A percentile compares a stretch with the other conserved stretches of the same genome.
Conservation (phyloP, 2,888 invertebrate genomes). For the Geotrupes spiniger region DNA sequence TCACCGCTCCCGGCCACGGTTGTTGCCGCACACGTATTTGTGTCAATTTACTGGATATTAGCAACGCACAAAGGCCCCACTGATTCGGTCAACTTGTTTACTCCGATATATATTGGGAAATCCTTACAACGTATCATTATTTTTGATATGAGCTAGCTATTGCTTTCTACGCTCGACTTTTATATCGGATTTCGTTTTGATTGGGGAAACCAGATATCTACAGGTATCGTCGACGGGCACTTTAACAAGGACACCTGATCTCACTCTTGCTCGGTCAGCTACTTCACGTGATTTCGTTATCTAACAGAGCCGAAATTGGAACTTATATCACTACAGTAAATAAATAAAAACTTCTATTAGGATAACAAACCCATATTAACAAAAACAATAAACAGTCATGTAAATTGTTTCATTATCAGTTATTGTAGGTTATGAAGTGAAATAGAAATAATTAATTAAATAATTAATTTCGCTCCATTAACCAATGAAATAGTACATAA, state of each 20-base stretch:
- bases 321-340: no score
- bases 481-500: no score
- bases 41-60: conserved; percentile 47
- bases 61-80: conserved; percentile 35
- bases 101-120: conserved; percentile 41
- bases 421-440: no score
- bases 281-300: conserved; percentile 1
- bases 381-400: no score
- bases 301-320: background rate
- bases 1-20: conserved; percentile 35
- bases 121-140: conserved; percentile 49
- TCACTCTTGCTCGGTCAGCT: conserved; percentile 37
- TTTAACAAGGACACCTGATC: conserved; percentile 46
- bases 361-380: no score
- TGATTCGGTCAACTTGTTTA: conserved; percentile 33
- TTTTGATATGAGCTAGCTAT: conserved; percentile 45
- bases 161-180: conserved; percentile 35
- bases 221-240: conserved; percentile 40
- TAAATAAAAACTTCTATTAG: no score
- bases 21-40: conserved; percentile 37
- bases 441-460: no score
- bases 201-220: conserved; percentile 42
- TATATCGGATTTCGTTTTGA: conserved; percentile 48
- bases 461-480: no score
- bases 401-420: no score